Conservation (phyloP, 2,113 vertebrate species). For the Platichthys flesus region DNA sequence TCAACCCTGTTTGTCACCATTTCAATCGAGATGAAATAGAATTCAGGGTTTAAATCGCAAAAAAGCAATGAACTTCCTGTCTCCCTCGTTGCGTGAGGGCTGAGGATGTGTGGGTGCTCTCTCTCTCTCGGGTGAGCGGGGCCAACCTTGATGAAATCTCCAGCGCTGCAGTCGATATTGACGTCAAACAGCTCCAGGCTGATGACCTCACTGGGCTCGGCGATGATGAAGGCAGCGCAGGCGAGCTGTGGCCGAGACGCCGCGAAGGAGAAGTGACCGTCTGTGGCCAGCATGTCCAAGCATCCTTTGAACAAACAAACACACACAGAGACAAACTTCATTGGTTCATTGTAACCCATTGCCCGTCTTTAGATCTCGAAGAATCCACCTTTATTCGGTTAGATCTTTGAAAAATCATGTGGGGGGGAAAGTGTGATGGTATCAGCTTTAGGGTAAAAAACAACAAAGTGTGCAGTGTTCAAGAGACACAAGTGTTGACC, state of each 20-base stretch:
- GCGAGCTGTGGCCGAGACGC: conserved; percentile 69
- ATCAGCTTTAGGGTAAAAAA: not conserved
- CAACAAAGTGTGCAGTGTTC: not conserved
- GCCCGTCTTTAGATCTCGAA: no score
- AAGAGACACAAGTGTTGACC: no score
- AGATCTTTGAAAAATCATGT: no score
- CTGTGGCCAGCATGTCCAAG: conserved; percentile 79
- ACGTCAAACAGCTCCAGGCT: conserved; percentile 76
- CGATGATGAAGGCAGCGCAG: conserved; percentile 77
- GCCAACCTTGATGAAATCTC: conserved; percentile 79
- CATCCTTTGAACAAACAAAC: conserved; percentile 63
- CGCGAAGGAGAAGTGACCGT: conserved; percentile 75
- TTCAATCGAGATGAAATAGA: conserved; percentile 48
- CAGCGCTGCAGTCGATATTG: conserved; percentile 75
- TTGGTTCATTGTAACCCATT: not conserved
- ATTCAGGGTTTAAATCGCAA: not conserved
- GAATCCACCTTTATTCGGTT: no score
- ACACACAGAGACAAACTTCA: not conserved
- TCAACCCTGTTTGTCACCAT: conserved; percentile 36
- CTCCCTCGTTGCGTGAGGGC: not conserved
- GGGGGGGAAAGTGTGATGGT: no score
- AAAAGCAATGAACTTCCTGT: conserved; percentile 15
- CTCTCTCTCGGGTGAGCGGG: conserved; percentile 26
- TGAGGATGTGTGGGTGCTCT: conserved; percentile 17
- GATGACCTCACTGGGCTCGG: conserved; percentile 77